phyloP scores from a whole-genome alignment of 2,888 invertebrate genomes.

The Pachycephus smyrnensis region DNA sequence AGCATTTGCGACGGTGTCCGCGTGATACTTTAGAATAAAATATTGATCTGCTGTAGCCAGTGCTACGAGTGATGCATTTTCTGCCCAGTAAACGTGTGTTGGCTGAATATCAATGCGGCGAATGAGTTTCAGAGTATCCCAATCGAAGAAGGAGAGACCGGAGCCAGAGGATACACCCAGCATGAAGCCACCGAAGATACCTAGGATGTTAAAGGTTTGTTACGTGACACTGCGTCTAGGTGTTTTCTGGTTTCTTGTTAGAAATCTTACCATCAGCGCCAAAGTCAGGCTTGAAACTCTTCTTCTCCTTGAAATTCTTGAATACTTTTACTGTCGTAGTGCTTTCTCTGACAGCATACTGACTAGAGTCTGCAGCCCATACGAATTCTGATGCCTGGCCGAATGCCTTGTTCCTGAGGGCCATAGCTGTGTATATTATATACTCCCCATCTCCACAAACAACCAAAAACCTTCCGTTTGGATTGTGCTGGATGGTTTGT shows the following conservation, averaged over 20 bases:
- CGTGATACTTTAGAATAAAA: conserved; percentile 90
- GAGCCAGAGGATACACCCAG: conserved; percentile 93
- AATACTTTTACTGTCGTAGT: conserved; percentile 92
- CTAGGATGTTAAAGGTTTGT: conserved; percentile 63
- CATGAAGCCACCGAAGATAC: conserved; percentile 91
- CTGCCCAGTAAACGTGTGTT: conserved; percentile 95
- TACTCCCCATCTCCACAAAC: conserved; percentile 99
- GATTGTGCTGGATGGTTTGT: conserved; percentile 97
- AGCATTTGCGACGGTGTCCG: conserved; percentile 83
- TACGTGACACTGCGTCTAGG: not conserved
- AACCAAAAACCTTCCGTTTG: conserved; percentile 93
- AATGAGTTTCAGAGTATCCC: conserved; percentile 93
- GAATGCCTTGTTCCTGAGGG: conserved; percentile 97
- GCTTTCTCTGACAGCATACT: conserved; percentile 90
- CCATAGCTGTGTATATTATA: conserved; percentile 99
- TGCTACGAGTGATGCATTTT: conserved; percentile 92
- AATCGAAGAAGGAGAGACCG: conserved; percentile 93
- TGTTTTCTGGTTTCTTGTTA: not conserved
- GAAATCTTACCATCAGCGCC: conserved; percentile 86
- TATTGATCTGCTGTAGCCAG: conserved; percentile 96
- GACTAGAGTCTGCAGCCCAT: conserved; percentile 97
- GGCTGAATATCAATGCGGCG: conserved; percentile 98
- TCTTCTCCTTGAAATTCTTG: conserved; percentile 98
- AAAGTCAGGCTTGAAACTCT: conserved; percentile 95
- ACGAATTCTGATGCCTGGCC: conserved; percentile 99